Evolutionary conservation across 2,797 vertebrate genomes (phyloP).

Genomic region (Enteromius viviparus): DNA sequence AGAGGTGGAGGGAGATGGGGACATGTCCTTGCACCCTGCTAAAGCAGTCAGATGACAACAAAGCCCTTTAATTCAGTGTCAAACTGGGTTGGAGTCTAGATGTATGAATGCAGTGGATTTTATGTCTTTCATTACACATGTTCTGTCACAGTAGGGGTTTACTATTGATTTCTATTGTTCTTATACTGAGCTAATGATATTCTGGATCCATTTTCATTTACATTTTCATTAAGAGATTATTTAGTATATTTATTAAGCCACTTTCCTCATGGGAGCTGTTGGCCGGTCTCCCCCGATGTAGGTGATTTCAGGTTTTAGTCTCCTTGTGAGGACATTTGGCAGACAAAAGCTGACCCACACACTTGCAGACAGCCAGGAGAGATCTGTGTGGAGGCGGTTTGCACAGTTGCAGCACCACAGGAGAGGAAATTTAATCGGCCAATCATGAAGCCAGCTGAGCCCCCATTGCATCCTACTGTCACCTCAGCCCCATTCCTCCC

Average conservation of each 20-base stretch:
- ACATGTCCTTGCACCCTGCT: conserved; percentile 26
- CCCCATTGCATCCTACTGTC: conserved; percentile 19
- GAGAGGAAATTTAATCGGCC: conserved; percentile 54
- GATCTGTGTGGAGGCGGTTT: conserved; percentile 30
- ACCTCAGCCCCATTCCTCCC: conserved; percentile 23
- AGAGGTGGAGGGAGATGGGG: background rate
- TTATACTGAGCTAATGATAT: conserved; percentile 8
- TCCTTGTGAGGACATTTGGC: conserved; percentile 10
- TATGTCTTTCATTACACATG: conserved; percentile 27
- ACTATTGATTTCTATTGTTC: background rate
- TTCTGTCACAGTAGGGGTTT: background rate
- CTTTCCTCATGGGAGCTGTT: background rate
- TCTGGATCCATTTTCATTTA: conserved; percentile 26
- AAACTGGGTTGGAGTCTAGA: conserved; percentile 55
- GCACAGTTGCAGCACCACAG: conserved; percentile 49
- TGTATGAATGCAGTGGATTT: conserved; percentile 29
- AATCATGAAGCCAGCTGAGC: conserved; percentile 50
- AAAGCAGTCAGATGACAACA: conserved; percentile 27
- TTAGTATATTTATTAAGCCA: conserved; percentile 3
- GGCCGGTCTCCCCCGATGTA: background rate
- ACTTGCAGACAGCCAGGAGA: conserved; percentile 13
- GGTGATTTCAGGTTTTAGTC: conserved; percentile 9
- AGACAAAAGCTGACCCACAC: conserved; percentile 37
- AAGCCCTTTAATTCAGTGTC: conserved; percentile 55
- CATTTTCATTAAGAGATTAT: conserved; percentile 26